phyloP scores from a whole-genome alignment of 2,797 vertebrate species.

The Enteromius afrohamiltoni region DNA sequence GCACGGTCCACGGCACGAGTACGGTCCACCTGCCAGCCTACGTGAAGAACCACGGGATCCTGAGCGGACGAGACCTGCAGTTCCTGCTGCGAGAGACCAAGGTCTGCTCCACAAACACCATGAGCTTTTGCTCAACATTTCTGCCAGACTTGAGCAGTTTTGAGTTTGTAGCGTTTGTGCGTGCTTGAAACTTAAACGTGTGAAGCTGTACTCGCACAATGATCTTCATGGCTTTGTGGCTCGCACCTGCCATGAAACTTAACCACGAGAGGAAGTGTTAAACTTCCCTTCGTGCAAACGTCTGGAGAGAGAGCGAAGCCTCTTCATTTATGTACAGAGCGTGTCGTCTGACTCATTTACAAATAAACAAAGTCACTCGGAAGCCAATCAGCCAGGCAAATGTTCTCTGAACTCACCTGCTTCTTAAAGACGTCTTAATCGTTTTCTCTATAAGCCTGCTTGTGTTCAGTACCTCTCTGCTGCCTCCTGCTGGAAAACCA shows the following conservation, averaged over 20 bases:
- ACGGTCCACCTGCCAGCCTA: conserved; percentile 92
- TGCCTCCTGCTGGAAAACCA: conserved; percentile 27
- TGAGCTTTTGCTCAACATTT: not conserved
- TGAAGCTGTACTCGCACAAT: not conserved
- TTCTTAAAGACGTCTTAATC: not conserved
- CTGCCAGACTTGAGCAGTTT: not conserved
- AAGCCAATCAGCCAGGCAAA: not conserved
- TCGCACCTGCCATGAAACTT: too few relatives aligned
- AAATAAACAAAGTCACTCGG: not conserved
- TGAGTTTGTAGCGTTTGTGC: not conserved
- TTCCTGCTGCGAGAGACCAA: conserved; percentile 96
- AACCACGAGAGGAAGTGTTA: not conserved
- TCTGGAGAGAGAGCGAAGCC: not conserved
- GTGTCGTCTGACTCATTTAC: not conserved
- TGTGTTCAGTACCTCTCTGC: not conserved
- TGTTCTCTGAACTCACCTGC: not conserved
- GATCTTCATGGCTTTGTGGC: not conserved
- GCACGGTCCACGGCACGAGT: conserved; percentile 93
- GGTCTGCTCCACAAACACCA: conserved; percentile 70
- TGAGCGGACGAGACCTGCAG: conserved; percentile 95
- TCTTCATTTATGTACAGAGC: conserved; percentile 8
- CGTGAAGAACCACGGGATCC: conserved; percentile 96
- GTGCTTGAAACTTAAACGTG: not conserved
- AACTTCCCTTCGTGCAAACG: not conserved
- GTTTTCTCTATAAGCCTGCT: not conserved